These are phyloP conservation scores for Podarcis lilfordi DNA, from an alignment of 2,797 vertebrate genomes.

Conservation along the genomic window DNA sequence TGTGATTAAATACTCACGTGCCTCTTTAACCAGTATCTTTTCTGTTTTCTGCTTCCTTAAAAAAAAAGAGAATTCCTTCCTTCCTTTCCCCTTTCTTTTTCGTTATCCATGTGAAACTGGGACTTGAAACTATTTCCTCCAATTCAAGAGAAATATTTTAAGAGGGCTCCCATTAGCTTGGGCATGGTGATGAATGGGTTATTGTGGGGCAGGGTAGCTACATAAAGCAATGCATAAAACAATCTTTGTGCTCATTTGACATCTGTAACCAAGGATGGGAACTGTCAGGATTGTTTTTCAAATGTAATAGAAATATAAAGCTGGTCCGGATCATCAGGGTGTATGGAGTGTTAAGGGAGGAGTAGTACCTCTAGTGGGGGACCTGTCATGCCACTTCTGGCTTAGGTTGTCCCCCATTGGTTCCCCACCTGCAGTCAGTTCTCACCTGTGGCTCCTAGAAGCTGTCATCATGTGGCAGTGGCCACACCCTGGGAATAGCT, in stretches of 20 bases:
- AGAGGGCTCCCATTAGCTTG: constrained; percentile 13
- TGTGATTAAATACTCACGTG: constrained; percentile 39
- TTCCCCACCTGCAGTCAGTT: too few relatives aligned
- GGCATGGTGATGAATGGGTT: not conserved
- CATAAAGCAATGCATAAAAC: not conserved
- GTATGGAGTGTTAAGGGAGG: too few relatives aligned
- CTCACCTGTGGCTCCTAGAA: too few relatives aligned
- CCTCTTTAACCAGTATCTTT: constrained; percentile 24
- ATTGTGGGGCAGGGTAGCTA: not conserved
- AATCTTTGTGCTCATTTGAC: not conserved
- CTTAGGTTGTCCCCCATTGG: too few relatives aligned
- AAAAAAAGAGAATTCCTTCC: not conserved
- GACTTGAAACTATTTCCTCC: constrained; percentile 6
- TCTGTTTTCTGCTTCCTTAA: constrained; percentile 19
- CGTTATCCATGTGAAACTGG: constrained; percentile 41
- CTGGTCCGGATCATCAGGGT: not conserved
- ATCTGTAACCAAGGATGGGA: not conserved
- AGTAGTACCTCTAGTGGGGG: too few relatives aligned
- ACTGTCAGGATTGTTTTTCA: not conserved
- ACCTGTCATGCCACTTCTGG: too few relatives aligned
- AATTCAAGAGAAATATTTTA: constrained; percentile 58
- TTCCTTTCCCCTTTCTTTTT: constrained; percentile 6
- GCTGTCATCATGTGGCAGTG: too few relatives aligned
- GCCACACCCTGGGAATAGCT: too few relatives aligned
- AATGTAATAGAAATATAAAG: not conserved